Percentiles rank a stretch among this genome's conserved stretches.
These are phyloP conservation scores for Sebastes steindachneri DNA, from an alignment of 2,797 vertebrate species.

Conservation along the genomic window DNA sequence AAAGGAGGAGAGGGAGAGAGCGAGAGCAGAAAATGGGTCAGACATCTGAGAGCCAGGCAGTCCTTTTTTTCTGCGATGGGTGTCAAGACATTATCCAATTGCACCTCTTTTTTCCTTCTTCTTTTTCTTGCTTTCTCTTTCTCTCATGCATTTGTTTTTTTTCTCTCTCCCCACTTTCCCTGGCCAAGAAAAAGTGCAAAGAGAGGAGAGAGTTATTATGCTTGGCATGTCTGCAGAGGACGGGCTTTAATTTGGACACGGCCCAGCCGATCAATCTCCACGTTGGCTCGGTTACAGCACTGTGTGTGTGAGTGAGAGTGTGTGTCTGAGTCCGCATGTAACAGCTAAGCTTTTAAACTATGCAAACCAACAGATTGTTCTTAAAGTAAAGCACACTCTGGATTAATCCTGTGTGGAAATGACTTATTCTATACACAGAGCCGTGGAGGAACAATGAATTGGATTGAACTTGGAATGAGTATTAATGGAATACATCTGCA, in stretches of 20 bases:
- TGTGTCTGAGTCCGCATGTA: conserved; percentile 19
- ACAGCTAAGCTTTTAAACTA: conserved; percentile 64
- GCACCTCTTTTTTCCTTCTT: conserved; percentile 21
- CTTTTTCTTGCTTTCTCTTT: conserved; percentile 9
- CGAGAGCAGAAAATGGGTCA: conserved; percentile 76
- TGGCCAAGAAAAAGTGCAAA: conserved; percentile 51
- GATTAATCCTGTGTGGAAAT: conserved; percentile 62
- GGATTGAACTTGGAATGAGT: conserved; percentile 49
- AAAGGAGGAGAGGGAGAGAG: conserved; percentile 15
- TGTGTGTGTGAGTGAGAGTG: conserved; percentile 3
- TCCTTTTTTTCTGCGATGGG: conserved; percentile 51
- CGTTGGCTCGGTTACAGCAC: conserved; percentile 67
- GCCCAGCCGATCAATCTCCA: conserved; percentile 80
- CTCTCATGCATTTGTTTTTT: not conserved
- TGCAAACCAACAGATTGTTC: conserved; percentile 54
- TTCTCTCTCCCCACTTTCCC: conserved; percentile 3
- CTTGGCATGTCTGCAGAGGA: conserved; percentile 73
- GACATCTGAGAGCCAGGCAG: conserved; percentile 72
- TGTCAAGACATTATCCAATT: conserved; percentile 68
- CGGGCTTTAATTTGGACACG: conserved; percentile 77
- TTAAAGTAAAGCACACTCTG: conserved; percentile 44
- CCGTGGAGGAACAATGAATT: conserved; percentile 41
- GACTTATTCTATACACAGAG: conserved; percentile 40
- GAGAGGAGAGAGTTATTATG: conserved; percentile 75
- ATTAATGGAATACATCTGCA: conserved; percentile 23